These are phyloP conservation scores for Chelonus insularis DNA, from an alignment of 1,140 invertebrate genomes.

Conservation along the genomic window DNA sequence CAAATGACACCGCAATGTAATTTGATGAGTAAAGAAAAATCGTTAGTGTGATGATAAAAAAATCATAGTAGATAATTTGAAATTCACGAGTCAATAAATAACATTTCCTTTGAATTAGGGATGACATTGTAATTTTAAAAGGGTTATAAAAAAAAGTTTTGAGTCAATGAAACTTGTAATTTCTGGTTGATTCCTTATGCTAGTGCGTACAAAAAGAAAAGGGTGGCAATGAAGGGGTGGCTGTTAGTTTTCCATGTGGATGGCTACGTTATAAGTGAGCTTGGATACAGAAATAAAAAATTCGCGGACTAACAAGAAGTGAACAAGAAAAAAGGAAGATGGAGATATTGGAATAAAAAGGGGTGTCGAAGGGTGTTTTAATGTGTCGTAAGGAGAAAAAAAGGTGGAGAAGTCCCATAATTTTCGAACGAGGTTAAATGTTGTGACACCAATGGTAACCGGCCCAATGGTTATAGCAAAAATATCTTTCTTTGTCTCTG, in stretches of 20 bases:
- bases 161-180: constrained; percentile 25
- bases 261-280: not conserved
- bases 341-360: not conserved
- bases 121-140: not conserved
- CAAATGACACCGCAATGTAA: no score
- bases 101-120: no score
- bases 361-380: constrained; percentile 24
- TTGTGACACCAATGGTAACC: constrained; percentile 22
- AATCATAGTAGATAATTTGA: no score
- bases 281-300: constrained; percentile 1
- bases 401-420: constrained; percentile 6
- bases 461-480: constrained; percentile 6
- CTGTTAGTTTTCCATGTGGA: not conserved
- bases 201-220: no score
- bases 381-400: not conserved
- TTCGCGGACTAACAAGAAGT: not conserved
- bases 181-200: constrained; percentile 21
- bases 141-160: constrained; percentile 10
- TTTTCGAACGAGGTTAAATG: constrained; percentile 17
- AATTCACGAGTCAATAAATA: no score
- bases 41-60: no score
- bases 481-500: constrained; percentile 16
- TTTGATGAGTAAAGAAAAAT: not conserved
- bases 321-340: not conserved
- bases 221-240: no score